Percentiles rank a stretch among this genome's conserved stretches.
These are phyloP conservation scores for Clarias batrachus DNA, from an alignment of 2,113 vertebrate genomes.

Conservation along the genomic window DNA sequence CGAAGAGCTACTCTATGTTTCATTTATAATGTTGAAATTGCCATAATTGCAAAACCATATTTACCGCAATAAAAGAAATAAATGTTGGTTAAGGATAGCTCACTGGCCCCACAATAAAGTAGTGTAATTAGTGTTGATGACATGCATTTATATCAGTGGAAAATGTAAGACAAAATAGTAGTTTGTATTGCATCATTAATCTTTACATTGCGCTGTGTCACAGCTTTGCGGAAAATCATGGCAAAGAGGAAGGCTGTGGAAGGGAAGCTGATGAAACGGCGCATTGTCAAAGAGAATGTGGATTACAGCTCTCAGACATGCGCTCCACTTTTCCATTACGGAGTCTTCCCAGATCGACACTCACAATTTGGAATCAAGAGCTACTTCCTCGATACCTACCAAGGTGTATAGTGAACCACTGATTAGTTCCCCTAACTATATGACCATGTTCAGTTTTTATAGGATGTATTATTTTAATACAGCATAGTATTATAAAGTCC, in stretches of 20 bases:
- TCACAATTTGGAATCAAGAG: constrained; percentile 64
- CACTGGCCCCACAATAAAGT: neutral
- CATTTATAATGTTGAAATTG: neutral
- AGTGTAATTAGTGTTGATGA: neutral
- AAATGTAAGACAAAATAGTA: neutral
- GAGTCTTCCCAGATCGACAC: constrained; percentile 70
- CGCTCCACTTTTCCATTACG: constrained; percentile 66
- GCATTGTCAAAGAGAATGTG: constrained; percentile 73
- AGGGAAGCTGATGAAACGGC: constrained; percentile 71
- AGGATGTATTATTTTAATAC: too few relatives aligned
- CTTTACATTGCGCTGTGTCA: constrained; percentile 33
- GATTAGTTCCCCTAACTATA: too few relatives aligned
- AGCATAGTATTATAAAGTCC: too few relatives aligned
- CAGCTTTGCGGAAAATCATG: constrained; percentile 83
- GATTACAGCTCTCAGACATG: constrained; percentile 74
- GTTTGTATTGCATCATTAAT: neutral
- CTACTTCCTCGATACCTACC: constrained; percentile 77
- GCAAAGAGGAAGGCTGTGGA: constrained; percentile 73
- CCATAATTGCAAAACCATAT: neutral
- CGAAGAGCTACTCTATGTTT: neutral
- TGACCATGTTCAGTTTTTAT: neutral
- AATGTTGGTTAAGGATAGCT: neutral
- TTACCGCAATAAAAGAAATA: neutral
- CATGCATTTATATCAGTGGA: neutral
- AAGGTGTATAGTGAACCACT: constrained; percentile 32